Evolutionary conservation across 2,888 invertebrate species (phyloP).

Genomic region (Pachymerium ferrugineum): DNA sequence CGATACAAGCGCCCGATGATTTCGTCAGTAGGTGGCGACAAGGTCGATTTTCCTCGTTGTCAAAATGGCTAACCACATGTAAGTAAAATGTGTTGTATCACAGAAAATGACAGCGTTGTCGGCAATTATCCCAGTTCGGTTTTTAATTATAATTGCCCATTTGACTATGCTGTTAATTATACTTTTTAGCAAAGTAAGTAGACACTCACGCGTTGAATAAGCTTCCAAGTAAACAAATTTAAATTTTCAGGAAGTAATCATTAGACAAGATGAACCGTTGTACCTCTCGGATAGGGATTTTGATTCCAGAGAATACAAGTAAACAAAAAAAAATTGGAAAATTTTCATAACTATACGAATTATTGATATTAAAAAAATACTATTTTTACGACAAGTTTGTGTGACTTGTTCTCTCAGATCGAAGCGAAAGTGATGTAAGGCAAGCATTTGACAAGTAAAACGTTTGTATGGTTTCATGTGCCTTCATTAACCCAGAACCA

Average conservation of each 20-base stretch:
- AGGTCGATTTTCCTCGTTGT: too few species aligned
- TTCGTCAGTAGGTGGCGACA: too few species aligned
- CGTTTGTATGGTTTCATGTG: too few species aligned
- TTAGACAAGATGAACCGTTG: not conserved
- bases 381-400: too few species aligned
- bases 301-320: not conserved
- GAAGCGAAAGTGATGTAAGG: too few species aligned
- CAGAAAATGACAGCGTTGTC: conserved; percentile 36
- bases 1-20: too few species aligned
- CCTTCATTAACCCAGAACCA: too few species aligned
- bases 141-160: conserved; percentile 64
- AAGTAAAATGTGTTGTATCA: too few species aligned
- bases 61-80: not conserved
- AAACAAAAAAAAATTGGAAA: conserved; percentile 38
- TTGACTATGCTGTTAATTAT: conserved; percentile 61
- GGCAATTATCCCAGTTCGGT: conserved; percentile 58
- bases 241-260: not conserved
- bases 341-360: not conserved
- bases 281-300: not conserved
- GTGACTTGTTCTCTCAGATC: too few species aligned
- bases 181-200: conserved; percentile 53
- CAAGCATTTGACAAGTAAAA: too few species aligned
- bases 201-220: not conserved
- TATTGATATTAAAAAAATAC: not conserved
- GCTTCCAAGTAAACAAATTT: not conserved